These are phyloP conservation scores for Burhinus bistriatus DNA, from an alignment of 2,113 vertebrate species.

Conservation along the genomic window DNA sequence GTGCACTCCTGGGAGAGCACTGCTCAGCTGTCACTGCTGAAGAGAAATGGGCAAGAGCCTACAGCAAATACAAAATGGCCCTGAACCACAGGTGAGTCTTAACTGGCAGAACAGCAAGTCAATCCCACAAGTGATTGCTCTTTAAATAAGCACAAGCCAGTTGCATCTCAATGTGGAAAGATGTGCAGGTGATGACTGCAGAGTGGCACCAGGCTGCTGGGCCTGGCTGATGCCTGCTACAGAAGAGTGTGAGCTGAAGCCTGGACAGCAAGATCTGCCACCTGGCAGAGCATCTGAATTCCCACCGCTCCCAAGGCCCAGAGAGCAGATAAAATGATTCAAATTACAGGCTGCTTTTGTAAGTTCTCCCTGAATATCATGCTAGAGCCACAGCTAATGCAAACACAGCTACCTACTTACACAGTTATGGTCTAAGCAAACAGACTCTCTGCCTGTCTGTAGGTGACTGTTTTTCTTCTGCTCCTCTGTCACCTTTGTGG, in stretches of 20 bases:
- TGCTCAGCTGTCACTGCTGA: not conserved
- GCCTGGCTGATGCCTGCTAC: not conserved
- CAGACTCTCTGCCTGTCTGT: not conserved
- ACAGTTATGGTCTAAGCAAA: not conserved
- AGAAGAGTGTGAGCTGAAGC: not conserved
- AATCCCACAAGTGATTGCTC: not conserved
- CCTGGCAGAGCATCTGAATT: not conserved
- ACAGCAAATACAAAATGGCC: not conserved
- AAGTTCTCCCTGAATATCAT: not conserved
- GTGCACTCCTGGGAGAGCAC: not conserved
- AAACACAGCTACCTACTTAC: not conserved
- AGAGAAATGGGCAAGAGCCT: not conserved
- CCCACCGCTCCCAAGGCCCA: not conserved
- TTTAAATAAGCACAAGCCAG: not conserved
- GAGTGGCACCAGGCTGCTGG: not conserved
- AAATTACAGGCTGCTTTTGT: not conserved
- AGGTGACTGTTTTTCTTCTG: not conserved
- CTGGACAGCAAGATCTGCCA: not conserved
- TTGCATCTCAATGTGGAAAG: not conserved
- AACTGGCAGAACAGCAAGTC: not conserved
- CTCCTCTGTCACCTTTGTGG: not conserved
- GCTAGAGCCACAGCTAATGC: not conserved
- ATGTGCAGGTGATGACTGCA: not conserved
- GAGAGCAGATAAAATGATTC: not conserved
- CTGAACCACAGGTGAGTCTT: not conserved